These are phyloP conservation scores for Hippocampus abdominalis DNA, from an alignment of 2,113 vertebrate species.

Conservation along the genomic window DNA sequence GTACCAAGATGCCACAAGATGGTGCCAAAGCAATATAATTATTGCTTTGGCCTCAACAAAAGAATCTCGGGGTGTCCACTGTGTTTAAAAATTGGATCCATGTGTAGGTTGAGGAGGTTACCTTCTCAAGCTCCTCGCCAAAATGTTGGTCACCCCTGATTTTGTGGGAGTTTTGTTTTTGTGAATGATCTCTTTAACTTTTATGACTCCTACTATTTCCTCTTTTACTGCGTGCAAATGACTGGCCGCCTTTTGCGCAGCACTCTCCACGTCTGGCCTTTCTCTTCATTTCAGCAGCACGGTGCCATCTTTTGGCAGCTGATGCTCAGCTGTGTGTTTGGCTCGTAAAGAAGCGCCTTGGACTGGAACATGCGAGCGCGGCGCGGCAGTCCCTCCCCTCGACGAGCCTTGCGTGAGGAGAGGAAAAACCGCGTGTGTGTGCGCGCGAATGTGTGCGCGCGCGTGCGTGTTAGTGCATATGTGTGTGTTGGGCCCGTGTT, in stretches of 20 bases:
- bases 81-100: not conserved
- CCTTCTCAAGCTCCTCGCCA: not conserved
- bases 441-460: slow-evolving; percentile 20
- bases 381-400: slow-evolving; percentile 44
- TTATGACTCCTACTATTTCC: not conserved
- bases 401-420: slow-evolving; percentile 74
- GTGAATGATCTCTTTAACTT: not conserved
- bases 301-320: slow-evolving; percentile 54
- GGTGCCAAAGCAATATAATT: not conserved
- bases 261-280: not conserved
- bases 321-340: slow-evolving; percentile 32
- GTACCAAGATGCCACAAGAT: not conserved
- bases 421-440: slow-evolving; percentile 49
- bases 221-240: not conserved
- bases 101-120: not conserved
- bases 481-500: slow-evolving; percentile 52
- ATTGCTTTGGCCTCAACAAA: not conserved
- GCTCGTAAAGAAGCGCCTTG: slow-evolving; percentile 26
- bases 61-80: too few species aligned
- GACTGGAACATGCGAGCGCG: slow-evolving; percentile 44
- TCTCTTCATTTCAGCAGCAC: slow-evolving; percentile 17
- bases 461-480: slow-evolving; percentile 7
- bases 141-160: not conserved
- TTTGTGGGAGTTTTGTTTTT: not conserved
- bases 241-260: not conserved